Base-by-base conservation (phyloP, 2,113 vertebrate species). In the Alectura lathami region DNA sequence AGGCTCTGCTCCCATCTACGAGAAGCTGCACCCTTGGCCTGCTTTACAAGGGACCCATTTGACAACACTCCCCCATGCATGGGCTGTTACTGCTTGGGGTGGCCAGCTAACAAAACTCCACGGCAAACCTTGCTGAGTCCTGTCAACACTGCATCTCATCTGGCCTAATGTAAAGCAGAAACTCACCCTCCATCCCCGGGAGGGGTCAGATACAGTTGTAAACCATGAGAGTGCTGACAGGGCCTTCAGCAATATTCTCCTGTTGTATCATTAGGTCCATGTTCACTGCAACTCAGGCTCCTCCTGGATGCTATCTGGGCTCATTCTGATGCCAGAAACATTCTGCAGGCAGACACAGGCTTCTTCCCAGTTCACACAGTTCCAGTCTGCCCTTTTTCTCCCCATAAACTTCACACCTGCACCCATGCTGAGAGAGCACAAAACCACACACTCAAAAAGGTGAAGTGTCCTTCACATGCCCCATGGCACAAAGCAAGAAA, bases 121-220 rank as follows among this genome's bases (percentile, higher is more conserved):
- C 62, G 47, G 75, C 89, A 95, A 64, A 91, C 76, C 84, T 96
- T 73, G 29, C 70, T 26, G 86, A 79, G 74, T 38, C 76, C 94
- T 97, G 96, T 97, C 96, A 96, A 75, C 96, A 54, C 94, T 17
- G 43, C 91, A 62, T 92, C 88, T 93, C 90, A 56, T 93, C 88
- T 72, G 86, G 69, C 67, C 77, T 97, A 97, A 97, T 95, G 79
- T 6, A 95, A 97, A 97, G 83, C 97, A 97, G 96, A 95, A 67
- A 45, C 66, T 95, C 91, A 81, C 62, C 69, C 94, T 89, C 75
- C 79, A 92, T 73, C 80, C 73, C 79, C 29, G 2, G 86, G 72
- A 94, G 66, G 87, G 96, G 93, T 96, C 94, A 96, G 91, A 96
- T 80, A 89, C 9, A 95, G 94, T 80, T 96, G 96, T 97, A 96